phyloP scores from a whole-genome alignment of 1,140 invertebrate genomes.

The Calephelis nemesis region DNA sequence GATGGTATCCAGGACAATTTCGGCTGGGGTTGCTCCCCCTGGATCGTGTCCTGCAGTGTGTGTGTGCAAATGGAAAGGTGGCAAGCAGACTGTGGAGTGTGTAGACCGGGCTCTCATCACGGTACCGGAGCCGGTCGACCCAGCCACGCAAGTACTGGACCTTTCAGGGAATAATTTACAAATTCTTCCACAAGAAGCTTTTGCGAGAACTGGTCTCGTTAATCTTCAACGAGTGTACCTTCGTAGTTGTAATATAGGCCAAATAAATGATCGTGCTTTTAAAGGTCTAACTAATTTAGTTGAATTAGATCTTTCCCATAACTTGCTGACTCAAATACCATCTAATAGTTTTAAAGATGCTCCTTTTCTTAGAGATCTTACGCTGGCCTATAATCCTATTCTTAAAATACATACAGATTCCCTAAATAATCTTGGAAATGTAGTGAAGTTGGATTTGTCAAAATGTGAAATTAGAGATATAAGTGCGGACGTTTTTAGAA shows the following conservation, averaged over 20 bases:
- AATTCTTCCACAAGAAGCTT: slow-evolving; percentile 88
- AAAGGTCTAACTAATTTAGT: slow-evolving; percentile 91
- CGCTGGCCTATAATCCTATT: slow-evolving; percentile 89
- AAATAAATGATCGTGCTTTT: slow-evolving; percentile 91
- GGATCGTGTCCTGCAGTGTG: slow-evolving; percentile 88
- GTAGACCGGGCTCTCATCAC: slow-evolving; percentile 88
- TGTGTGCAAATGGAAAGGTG: slow-evolving; percentile 94
- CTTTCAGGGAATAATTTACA: slow-evolving; percentile 92
- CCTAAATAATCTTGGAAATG: slow-evolving; percentile 86
- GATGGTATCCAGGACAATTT: slow-evolving; percentile 58
- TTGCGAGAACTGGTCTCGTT: slow-evolving; percentile 87
- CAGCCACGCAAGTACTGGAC: slow-evolving; percentile 93
- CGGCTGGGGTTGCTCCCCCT: slow-evolving; percentile 62
- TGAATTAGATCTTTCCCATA: slow-evolving; percentile 92
- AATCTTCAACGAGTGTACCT: slow-evolving; percentile 93
- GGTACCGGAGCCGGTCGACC: slow-evolving; percentile 90
- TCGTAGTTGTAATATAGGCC: slow-evolving; percentile 88
- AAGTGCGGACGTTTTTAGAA: slow-evolving; percentile 87
- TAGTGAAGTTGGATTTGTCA: slow-evolving; percentile 92
- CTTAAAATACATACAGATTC: slow-evolving; percentile 86
- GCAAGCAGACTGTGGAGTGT: slow-evolving; percentile 94
- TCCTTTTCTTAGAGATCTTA: slow-evolving; percentile 89
- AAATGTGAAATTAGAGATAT: slow-evolving; percentile 89
- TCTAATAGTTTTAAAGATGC: slow-evolving; percentile 87
- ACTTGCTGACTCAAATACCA: slow-evolving; percentile 88